These are phyloP conservation scores for Peromyscus nudipes DNA, from an alignment of 2,797 vertebrate species.

Conservation along the genomic window DNA sequence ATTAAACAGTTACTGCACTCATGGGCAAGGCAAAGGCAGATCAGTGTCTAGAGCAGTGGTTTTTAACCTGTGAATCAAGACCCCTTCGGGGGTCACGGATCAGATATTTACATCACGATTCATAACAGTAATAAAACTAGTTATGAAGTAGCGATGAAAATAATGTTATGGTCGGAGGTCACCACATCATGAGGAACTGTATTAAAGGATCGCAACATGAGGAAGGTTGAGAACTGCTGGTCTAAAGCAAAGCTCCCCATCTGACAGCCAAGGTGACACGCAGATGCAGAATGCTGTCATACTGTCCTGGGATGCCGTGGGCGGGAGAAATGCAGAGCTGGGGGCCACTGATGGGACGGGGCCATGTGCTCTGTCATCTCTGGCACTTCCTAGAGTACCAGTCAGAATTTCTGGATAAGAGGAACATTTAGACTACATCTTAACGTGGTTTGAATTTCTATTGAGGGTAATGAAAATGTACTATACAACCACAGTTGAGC, in stretches of 20 bases:
- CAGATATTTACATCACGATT: background rate
- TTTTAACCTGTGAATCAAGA: no score
- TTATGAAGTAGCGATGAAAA: background rate
- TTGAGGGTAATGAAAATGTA: background rate
- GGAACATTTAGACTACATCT: background rate
- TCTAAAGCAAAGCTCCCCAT: background rate
- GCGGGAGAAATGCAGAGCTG: fast-evolving
- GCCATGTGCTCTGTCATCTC: background rate
- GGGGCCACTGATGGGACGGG: fast-evolving
- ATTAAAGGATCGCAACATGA: background rate
- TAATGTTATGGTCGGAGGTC: no score
- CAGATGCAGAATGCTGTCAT: background rate
- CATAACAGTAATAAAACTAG: background rate
- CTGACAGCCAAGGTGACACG: background rate
- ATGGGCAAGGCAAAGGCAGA: background rate
- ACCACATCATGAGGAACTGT: background rate
- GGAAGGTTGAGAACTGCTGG: background rate
- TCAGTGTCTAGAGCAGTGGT: background rate
- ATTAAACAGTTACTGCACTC: background rate
- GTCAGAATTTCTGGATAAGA: background rate
- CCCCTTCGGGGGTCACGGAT: background rate
- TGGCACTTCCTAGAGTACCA: background rate
- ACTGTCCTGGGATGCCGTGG: background rate
- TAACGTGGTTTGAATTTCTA: background rate
- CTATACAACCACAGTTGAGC: background rate